Percentiles rank a stretch among this genome's conserved stretches.
phyloP scores from a whole-genome alignment of 2,888 invertebrate species.

The Opisthograptis luteolata region DNA sequence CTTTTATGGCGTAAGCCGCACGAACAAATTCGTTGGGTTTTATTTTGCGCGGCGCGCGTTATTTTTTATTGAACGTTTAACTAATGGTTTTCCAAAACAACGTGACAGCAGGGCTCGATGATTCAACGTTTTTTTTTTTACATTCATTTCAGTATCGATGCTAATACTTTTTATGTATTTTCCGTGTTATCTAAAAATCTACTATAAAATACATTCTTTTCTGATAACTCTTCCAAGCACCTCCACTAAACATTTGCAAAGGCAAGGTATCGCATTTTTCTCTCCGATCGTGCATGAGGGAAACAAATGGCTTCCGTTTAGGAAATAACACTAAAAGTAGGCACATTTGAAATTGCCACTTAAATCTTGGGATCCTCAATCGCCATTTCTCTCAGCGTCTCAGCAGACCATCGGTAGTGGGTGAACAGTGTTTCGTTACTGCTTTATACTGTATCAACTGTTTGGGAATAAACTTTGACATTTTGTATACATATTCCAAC shows the following conservation, averaged over 20 bases:
- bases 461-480: conserved; percentile 13
- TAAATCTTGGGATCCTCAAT: conserved; percentile 82
- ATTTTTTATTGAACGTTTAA: conserved; percentile 67
- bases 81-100: conserved; percentile 69
- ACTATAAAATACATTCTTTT: conserved; percentile 6
- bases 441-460: conserved; percentile 9
- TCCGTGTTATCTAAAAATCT: conserved; percentile 11
- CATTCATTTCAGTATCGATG: conserved; percentile 38
- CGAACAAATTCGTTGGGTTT: conserved; percentile 54
- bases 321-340: conserved; percentile 83
- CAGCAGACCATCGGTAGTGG: conserved; percentile 51
- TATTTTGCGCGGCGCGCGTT: conserved; percentile 54
- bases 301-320: conserved; percentile 82
- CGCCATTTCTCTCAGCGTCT: conserved; percentile 78
- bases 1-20: conserved; percentile 55
- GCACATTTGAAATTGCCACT: conserved; percentile 82
- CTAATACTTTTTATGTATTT: conserved; percentile 33
- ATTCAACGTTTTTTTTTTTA: conserved; percentile 54
- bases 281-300: conserved; percentile 71
- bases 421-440: conserved; percentile 40
- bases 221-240: conserved; percentile 23
- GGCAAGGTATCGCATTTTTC: conserved; percentile 63
- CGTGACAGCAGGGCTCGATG: conserved; percentile 61
- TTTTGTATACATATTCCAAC: conserved; percentile 11
- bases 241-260: conserved; percentile 57